Percentiles rank a stretch among this genome's conserved stretches.
Evolutionary conservation across 2,113 vertebrate genomes (phyloP).

Genomic region (Neolamprologus tretocephalus): DNA sequence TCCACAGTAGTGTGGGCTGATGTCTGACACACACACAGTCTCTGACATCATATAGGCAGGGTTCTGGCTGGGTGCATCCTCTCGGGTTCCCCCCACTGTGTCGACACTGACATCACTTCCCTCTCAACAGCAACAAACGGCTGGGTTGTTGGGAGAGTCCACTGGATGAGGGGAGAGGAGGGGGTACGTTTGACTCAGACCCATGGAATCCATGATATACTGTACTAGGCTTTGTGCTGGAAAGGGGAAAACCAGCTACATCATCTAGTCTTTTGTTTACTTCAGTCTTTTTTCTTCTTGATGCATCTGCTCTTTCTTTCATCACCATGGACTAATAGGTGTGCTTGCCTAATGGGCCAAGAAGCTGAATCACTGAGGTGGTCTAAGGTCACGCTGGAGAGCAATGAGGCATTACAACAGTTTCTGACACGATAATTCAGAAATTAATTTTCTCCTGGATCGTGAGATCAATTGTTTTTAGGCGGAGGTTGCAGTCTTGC

Average conservation of each 20-base stretch:
- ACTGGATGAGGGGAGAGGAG: not conserved
- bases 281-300: not conserved
- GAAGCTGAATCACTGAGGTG: not conserved
- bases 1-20: not conserved
- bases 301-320: not conserved
- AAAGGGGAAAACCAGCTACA: slow-evolving; percentile 67
- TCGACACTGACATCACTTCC: slow-evolving; percentile 63
- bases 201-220: slow-evolving; percentile 63
- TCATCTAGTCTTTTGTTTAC: slow-evolving; percentile 53
- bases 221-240: slow-evolving; percentile 52
- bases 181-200: slow-evolving; percentile 43
- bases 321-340: slow-evolving; percentile 18
- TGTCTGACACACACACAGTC: not conserved
- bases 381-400: not conserved
- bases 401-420: not conserved
- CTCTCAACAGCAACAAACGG: slow-evolving; percentile 59
- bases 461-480: not conserved
- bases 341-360: not conserved
- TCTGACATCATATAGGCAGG: slow-evolving; percentile 58
- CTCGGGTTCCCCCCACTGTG: slow-evolving; percentile 12
- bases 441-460: not conserved
- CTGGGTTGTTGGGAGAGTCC: slow-evolving; percentile 67
- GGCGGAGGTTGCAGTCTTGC: not conserved
- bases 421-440: not conserved
- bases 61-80: slow-evolving; percentile 11